Conservation (phyloP, 2,113 vertebrate genomes). For the Eurypyga helias region DNA sequence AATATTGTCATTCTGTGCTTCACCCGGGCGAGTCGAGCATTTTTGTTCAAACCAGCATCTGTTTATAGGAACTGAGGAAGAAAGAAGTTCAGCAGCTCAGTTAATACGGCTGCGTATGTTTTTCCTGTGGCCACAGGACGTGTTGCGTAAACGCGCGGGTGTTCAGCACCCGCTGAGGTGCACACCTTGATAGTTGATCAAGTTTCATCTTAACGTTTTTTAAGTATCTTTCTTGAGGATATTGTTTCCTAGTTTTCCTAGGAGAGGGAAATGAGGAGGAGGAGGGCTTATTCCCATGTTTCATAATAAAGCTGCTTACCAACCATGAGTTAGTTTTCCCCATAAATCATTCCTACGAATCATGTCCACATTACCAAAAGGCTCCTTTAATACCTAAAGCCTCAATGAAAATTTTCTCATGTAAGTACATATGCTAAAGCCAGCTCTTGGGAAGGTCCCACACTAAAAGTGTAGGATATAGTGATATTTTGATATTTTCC, state of each 20-base stretch:
- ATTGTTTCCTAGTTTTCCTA: conserved; percentile 13
- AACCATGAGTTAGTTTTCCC: conserved; percentile 2
- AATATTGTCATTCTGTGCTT: rapidly evolving
- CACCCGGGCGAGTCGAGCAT: background rate
- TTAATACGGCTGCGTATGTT: background rate
- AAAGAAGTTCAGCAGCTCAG: background rate
- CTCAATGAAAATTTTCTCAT: background rate
- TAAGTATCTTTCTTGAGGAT: background rate
- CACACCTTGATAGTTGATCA: background rate
- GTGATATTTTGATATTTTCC: too few relatives aligned
- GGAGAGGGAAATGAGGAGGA: background rate
- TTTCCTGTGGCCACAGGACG: background rate
- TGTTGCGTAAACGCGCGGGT: background rate
- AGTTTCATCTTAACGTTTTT: background rate
- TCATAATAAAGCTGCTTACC: conserved; percentile 47
- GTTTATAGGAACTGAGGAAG: background rate
- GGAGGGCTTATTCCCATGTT: background rate
- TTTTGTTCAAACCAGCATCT: background rate
- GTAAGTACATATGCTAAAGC: background rate
- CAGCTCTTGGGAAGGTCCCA: background rate
- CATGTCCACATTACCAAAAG: background rate
- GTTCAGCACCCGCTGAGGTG: background rate
- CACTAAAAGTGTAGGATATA: background rate
- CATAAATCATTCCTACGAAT: background rate
- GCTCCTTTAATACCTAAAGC: background rate